phyloP scores from a whole-genome alignment of 2,797 vertebrate species.

The Esox lucius region DNA sequence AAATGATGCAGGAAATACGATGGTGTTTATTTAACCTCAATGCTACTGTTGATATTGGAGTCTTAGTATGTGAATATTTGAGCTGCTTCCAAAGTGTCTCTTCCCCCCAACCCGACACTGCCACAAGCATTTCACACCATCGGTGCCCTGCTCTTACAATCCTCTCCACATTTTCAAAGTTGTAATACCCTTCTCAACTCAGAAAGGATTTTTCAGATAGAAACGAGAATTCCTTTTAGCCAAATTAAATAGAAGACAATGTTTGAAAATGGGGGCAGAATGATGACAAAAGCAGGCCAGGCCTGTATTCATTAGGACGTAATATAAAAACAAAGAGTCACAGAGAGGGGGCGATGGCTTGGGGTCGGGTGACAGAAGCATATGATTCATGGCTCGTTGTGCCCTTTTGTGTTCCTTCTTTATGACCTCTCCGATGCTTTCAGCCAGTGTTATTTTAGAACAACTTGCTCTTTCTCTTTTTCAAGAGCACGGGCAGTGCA shows the following conservation, averaged over 20 bases:
- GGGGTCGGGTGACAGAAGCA: constrained; percentile 72
- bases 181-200: neutral
- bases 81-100: constrained; percentile 39
- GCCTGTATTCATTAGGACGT: constrained; percentile 61
- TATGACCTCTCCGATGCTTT: constrained; percentile 65
- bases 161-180: neutral
- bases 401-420: constrained; percentile 72
- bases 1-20: constrained; percentile 29
- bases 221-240: neutral
- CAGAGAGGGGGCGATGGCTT: constrained; percentile 65
- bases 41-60: constrained; percentile 43
- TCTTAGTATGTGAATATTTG: constrained; percentile 38
- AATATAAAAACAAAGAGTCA: constrained; percentile 71
- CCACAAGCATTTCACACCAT: constrained; percentile 21
- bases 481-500: constrained; percentile 44
- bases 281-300: constrained; percentile 59
- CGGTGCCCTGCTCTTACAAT: constrained; percentile 9
- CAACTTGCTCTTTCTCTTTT: constrained; percentile 50
- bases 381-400: constrained; percentile 73
- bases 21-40: constrained; percentile 53
- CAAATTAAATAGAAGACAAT: constrained; percentile 28
- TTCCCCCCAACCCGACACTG: constrained; percentile 24
- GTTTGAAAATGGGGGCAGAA: constrained; percentile 60
- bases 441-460: constrained; percentile 62
- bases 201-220: neutral